Base-by-base conservation (phyloP, 2,888 invertebrate species). In the Escarpia spicata region DNA sequence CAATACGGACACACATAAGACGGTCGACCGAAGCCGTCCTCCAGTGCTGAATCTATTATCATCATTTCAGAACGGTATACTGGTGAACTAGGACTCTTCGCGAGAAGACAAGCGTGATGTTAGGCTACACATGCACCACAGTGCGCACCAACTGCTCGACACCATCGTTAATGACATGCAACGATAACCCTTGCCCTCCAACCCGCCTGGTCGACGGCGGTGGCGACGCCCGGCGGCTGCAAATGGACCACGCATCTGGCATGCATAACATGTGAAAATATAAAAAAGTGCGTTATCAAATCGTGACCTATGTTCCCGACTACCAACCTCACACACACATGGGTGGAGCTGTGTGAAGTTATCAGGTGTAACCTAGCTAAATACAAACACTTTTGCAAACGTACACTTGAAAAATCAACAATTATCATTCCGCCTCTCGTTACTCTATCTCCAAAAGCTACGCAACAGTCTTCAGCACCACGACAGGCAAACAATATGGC, bases 251-350 rank as follows among this genome's bases (percentile, higher is more conserved):
- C 75, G 75, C 75, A 75, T 4, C 75, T 26, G 75, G 26, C 75
- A 75, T 75, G 26, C 75, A 75, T 75, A 75, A 75, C 75, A 75
- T 75, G 75, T 75, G 75, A 75, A n/a, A 75, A 75, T 75, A 75
- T 75, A 75, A 75, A 75, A 52, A 75, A 75, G 75, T 75, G 75
- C 26, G 26, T 75, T 75, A 75, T 75, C n/a, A 75, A 75, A 75
- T 75, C 26, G 75, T 75, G 75, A 75, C 75, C 4, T 4, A 6
- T 75, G 75, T 26, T 75, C 75, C 75, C 75, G 75, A 75, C 75
- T 26, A 75, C 75, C 75, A 75, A 75, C 75, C 75, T 26, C 75
- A 75, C 26, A 19, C 75, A 15, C 75, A 75, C 75, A 37, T 26
- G 19, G 75, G 75, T 19, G 75, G 75, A 75, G 75, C 75, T 75